Evolutionary conservation across 1,140 invertebrate genomes (phyloP).

Genomic region (Drosophila bifasciata): DNA sequence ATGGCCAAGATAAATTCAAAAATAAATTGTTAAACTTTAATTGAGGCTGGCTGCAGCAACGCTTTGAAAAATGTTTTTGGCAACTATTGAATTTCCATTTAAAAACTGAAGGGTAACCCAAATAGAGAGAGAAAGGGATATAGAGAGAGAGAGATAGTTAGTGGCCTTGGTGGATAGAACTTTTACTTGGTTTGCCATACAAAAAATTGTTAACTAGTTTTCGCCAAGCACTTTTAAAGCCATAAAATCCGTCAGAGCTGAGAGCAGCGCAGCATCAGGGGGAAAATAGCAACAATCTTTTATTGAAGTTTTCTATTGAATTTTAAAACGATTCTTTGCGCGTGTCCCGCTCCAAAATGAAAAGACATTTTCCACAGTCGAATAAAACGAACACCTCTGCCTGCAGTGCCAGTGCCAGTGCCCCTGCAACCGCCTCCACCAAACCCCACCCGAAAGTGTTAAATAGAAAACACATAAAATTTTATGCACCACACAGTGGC

Average conservation of each 20-base stretch:
- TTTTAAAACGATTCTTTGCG: conserved; percentile 55
- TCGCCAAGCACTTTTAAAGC: conserved; percentile 50
- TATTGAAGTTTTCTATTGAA: conserved; percentile 70
- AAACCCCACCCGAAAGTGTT: conserved; percentile 50
- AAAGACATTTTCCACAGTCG: conserved; percentile 48
- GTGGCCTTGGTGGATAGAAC: conserved; percentile 1
- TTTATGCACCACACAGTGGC: conserved; percentile 53
- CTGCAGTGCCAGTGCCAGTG: not conserved
- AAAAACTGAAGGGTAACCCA: conserved; percentile 28
- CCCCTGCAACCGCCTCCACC: not conserved
- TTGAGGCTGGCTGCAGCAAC: no score
- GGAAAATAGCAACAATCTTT: conserved; percentile 62
- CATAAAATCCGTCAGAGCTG: conserved; percentile 52
- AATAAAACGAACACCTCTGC: conserved; percentile 8
- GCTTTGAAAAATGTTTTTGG: not conserved
- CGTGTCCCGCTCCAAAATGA: conserved; percentile 50
- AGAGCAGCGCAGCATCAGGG: conserved; percentile 8
- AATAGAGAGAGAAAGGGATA: conserved; percentile 17
- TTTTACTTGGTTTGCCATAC: conserved; percentile 34
- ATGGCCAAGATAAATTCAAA: no score
- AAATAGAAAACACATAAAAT: conserved; percentile 77
- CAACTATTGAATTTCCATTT: conserved; percentile 43
- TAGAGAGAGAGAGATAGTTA: conserved; percentile 15
- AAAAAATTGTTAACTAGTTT: conserved; percentile 69
- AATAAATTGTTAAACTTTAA: conserved; percentile 21